A percentile compares a stretch with the other conserved stretches of the same genome.
phyloP scores from a whole-genome alignment of 2,113 vertebrate genomes.

The Ahaetulla prasina region DNA sequence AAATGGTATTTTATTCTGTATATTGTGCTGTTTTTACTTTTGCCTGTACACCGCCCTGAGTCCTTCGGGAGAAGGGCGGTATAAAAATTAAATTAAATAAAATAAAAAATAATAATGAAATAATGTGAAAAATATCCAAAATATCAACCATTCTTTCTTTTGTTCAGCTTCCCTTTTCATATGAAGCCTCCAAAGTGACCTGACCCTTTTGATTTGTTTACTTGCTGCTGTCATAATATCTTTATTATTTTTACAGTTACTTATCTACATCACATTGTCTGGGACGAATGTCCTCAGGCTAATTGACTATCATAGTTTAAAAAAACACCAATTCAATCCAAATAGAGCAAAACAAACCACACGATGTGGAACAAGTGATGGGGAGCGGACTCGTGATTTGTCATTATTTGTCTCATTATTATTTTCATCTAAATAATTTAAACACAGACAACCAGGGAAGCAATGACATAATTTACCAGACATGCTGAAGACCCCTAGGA shows the following conservation, averaged over 20 bases:
- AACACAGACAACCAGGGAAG: neutral
- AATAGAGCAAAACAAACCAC: neutral
- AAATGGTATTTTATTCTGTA: no score
- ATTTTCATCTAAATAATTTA: neutral
- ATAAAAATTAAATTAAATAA: no score
- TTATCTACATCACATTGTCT: neutral
- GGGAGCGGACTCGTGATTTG: neutral
- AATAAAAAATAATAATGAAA: neutral
- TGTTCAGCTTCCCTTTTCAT: neutral
- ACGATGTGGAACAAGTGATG: neutral
- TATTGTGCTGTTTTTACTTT: no score
- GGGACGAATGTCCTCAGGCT: neutral
- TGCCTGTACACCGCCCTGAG: no score
- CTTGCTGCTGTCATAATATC: neutral
- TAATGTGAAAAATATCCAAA: neutral
- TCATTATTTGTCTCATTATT: neutral
- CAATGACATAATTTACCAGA: neutral
- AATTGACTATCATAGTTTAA: neutral
- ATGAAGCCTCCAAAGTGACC: neutral
- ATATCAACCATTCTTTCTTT: neutral
- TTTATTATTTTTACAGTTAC: neutral
- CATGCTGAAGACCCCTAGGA: neutral
- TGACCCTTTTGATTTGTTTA: neutral
- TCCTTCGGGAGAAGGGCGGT: no score
- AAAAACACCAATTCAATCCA: neutral